phyloP scores from a whole-genome alignment of 1,140 invertebrate genomes.

The Drosophila eugracilis region DNA sequence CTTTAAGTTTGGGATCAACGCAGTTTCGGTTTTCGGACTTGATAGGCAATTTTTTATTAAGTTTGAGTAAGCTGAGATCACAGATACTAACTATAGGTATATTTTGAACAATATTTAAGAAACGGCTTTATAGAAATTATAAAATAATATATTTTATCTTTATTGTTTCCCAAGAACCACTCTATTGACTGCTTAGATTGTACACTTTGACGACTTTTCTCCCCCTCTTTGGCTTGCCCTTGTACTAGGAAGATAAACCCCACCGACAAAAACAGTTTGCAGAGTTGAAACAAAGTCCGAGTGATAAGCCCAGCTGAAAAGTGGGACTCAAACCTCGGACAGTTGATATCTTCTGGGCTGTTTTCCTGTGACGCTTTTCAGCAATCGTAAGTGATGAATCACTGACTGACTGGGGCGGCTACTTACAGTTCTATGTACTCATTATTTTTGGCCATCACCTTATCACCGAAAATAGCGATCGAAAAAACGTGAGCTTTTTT shows the following conservation, averaged over 20 bases:
- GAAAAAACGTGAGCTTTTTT: constrained; percentile 29
- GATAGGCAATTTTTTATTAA: too few species aligned
- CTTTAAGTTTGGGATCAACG: too few species aligned
- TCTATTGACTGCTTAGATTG: too few species aligned
- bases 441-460: constrained; percentile 63
- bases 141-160: too few species aligned
- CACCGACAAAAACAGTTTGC: constrained; percentile 4
- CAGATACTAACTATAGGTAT: too few species aligned
- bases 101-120: too few species aligned
- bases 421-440: constrained; percentile 66
- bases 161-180: neutral
- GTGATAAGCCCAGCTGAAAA: constrained; percentile 22
- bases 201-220: too few species aligned
- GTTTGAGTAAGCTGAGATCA: too few species aligned
- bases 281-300: neutral
- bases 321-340: constrained; percentile 12
- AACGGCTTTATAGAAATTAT: too few species aligned
- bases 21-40: too few species aligned
- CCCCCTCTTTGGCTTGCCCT: neutral
- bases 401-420: too few species aligned
- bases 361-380: constrained; percentile 12
- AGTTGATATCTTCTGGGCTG: neutral
- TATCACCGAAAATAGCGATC: constrained; percentile 37
- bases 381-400: constrained; percentile 16
- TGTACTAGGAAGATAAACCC: constrained; percentile 12